Evolutionary conservation across 2,888 invertebrate species (phyloP), one percentile per base, ranked within the genome.

Genomic region (Nymphalis urticae): DNA sequence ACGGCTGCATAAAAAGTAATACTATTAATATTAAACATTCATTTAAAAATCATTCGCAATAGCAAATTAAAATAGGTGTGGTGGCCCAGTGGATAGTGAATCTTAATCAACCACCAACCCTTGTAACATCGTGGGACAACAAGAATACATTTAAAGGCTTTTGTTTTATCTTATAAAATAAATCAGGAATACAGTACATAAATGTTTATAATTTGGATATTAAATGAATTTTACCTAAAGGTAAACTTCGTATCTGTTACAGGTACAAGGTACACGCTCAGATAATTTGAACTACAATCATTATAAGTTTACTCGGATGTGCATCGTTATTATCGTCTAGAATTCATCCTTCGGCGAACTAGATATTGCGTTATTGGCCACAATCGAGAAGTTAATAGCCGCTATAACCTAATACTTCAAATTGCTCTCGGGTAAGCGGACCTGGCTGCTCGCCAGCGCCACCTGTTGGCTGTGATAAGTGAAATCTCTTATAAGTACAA

Each of bases 401-500:
- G 70, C 69, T 74, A 71, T 70, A 69, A 75, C 70, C 71, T 72
- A 73, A 73, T 73, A 70, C 70, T 73, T 76, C 71, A 73, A 76
- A 75, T 63, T 59, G 63, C 67, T 63, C 68, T 63, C 60, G 50
- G 67, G 48, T 68, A 64, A 67, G 67, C 60, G 61, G 54, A 42
- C 42, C 81, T 85, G 84, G 83, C 81, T 76, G 71, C 76, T 72
- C 73, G 85, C 86, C 86, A 87, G 77, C 77, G 77, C 78, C 80
- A 88, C 89, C 88, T 90, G 90, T 89, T 89, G 90, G 58, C 53
- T 48, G 70, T 67, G 72, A 69, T 68, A 68, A 63, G 70, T 71
- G 66, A 65, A 66, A 68, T 62, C 60, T 70, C 68, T 64, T 17
- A 7, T 56, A 61, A 63, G 50, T n/a, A 63, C 63, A 64, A 42